Base-by-base conservation (phyloP, 2,888 invertebrate species). In the Petrolisthes cinctipes region DNA sequence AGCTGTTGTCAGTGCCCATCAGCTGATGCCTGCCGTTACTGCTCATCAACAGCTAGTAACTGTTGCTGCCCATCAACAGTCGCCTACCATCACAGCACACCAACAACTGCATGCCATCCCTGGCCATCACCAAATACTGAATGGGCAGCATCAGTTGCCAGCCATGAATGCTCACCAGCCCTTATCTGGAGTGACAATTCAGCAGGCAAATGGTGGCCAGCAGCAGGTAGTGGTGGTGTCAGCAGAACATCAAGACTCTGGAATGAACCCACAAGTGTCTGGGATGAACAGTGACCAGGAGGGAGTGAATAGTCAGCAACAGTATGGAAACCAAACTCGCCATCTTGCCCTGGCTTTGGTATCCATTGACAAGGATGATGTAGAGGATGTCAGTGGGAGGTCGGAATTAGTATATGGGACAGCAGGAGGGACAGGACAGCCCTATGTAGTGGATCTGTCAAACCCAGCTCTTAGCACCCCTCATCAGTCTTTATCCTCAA, bases 401-500 rank as follows among this genome's bases (percentile, higher is more conserved):
- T 83, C 86, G 68, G 78, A 82, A 56, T 78, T 86, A 14, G 51
- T 86, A 4, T 86, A 86, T 86, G 83, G 80, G 66, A 61, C 37
- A 37, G 37, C 37, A 37, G 20, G n/a, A 6, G 71, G 20, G 6
- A 11, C 76, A 20, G 85, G 85, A 73, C 85, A 88, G 79, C 85
- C 85, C 20, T 88, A 82, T 82, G 88, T 88, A 75, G 88, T 88
- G 61, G 88, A 88, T 82, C 85, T 88, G 54, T 88, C 88, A 6
- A 88, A 85, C 57, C 85, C 87, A n/a, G 83, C 87, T 37, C 83
- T 87, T 51, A 83, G 79, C 23, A 37, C 83, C 14, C 83, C 53
- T 6, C 51, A 78, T 17, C 37, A 37, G 1, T 17, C 4, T 37
- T 37, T 37, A 20, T 54, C 56, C 79, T 23, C 56, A 53, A 5